Evolutionary conservation across 2,888 invertebrate species (phyloP), one percentile per base, ranked within the genome.

Genomic region (Diadegma fenestrale): DNA sequence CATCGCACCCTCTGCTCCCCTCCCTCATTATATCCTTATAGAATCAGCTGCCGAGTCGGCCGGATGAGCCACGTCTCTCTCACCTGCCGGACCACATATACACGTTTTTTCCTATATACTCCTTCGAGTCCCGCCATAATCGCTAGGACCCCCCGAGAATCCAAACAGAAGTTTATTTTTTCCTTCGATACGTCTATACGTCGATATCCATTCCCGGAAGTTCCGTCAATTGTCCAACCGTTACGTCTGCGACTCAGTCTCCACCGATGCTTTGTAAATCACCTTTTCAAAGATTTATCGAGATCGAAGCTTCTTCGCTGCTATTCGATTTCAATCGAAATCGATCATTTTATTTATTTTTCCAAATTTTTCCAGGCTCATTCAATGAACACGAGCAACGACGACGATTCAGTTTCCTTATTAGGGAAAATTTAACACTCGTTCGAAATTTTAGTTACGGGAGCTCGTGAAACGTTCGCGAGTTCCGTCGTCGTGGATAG

Each of bases 11-110:
- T 33, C 26, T n/a, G 37, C 58, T 37, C n/a, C 33, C 54, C 8
- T 41, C 37, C 33, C 43, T 58, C 81, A 88, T 90, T 92, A 92
- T 93, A 92, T 91, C 89, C 89, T 91, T 93, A 92, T 92, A 90
- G 93, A 93, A 93, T 93, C 93, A 93, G 93, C 93, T 93, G 93
- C 92, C 88, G 86, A 87, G 85, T 84, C 82, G 81, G 85, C 84
- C 87, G 87, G 73, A 82, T 81, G 88, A 80, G 86, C 86, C 66
- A 83, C 37, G 77, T 85, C 85, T 87, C 85, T 90, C 88, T 92
- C 92, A 92, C 91, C 92, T 91, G 92, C 90, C 90, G 86, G 54
- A 64, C 64, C 63, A 63, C 76, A 69, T 58, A 43, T 61, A 54
- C 45, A 58, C 58, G 54, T 30, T 78, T 69, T 64, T 30, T 10